Base-by-base conservation (phyloP, 1,140 invertebrate species). In the Heliothis subflexa region DNA sequence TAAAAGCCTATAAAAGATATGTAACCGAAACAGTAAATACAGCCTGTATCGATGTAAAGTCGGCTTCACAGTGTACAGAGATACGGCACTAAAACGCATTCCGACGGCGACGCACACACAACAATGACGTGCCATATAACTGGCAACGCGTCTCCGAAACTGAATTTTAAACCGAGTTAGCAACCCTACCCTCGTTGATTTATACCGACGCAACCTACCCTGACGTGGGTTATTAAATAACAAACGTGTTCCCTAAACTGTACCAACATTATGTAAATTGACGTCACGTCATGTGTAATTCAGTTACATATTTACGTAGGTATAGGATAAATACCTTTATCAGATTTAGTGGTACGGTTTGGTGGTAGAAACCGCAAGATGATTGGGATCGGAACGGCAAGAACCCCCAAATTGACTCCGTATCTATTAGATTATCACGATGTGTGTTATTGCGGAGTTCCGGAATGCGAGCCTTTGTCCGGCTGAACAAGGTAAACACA, bases 151-250 rank as follows among this genome's bases (percentile, higher is more conserved):
- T 59, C 40, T 21, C 16, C 28, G 21, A 61, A 62, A 81, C 47
- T 78, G 76, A 81, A 81, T 28, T 78, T 82, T 82, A 81, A 83
- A 79, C 79, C 59, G 55, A 86, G 64, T 83, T 81, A 85, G 18
- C 59, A 55, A 62, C 55, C 72, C 78, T 71, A 84, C 71, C 49
- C 80, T 59, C 57, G 45, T 74, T 73, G 77, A 85, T 87, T 85
- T 83, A 71, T 59, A 75, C 73, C 55, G 72, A 47, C 40, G 11
- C 40, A 40, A 47, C 62, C 40, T 18, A 18, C 62, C 62, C 54
- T 40, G 40, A 83, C 85, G 66, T 81, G 79, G 75, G 79, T 83
- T 84, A 87, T 85, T 83, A 79, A 87, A 86, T 86, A 83, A 85
- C 40, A 78, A 52, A 49, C 55, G 71, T 12, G 71, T 73, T 52